A percentile compares a stretch with the other conserved stretches of the same genome.
phyloP scores from a whole-genome alignment of 2,888 invertebrate species.

The Dolichopus griseipennis region DNA sequence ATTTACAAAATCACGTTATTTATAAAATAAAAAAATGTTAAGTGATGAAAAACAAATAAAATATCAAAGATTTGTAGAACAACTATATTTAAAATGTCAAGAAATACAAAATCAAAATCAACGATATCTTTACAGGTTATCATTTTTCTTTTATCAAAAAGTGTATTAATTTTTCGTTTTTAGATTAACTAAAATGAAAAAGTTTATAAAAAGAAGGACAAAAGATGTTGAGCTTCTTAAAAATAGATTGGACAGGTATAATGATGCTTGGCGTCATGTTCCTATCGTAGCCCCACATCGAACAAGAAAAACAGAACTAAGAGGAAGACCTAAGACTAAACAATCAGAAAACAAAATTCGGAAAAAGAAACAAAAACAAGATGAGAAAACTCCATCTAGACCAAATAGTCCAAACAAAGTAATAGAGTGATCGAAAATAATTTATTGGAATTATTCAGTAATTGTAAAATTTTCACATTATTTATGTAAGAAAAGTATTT shows the following conservation, averaged over 20 bases:
- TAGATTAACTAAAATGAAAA: conserved; percentile 38
- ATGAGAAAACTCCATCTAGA: conserved; percentile 14
- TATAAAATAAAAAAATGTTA: neutral
- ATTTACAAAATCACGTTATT: neutral
- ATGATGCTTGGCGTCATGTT: conserved; percentile 37
- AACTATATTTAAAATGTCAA: conserved; percentile 34
- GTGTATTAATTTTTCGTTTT: neutral
- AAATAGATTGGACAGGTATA: conserved; percentile 35
- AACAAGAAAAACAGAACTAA: conserved; percentile 39
- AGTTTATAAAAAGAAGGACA: conserved; percentile 32
- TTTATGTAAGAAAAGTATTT: too few species aligned
- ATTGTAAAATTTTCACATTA: too few species aligned
- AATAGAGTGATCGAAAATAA: neutral
- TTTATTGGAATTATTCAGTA: too few species aligned
- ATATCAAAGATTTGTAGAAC: conserved; percentile 28
- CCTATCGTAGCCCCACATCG: conserved; percentile 31
- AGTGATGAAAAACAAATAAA: neutral
- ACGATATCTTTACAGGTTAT: conserved; percentile 36
- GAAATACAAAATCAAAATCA: conserved; percentile 40
- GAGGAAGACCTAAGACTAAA: conserved; percentile 40
- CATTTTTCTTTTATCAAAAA: neutral
- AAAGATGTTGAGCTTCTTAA: conserved; percentile 38
- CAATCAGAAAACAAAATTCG: conserved; percentile 19
- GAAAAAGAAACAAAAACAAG: conserved; percentile 13
- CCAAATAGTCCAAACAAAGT: neutral